phyloP scores from a whole-genome alignment of 2,888 invertebrate species.

The Pogonocherus hispidulus region DNA sequence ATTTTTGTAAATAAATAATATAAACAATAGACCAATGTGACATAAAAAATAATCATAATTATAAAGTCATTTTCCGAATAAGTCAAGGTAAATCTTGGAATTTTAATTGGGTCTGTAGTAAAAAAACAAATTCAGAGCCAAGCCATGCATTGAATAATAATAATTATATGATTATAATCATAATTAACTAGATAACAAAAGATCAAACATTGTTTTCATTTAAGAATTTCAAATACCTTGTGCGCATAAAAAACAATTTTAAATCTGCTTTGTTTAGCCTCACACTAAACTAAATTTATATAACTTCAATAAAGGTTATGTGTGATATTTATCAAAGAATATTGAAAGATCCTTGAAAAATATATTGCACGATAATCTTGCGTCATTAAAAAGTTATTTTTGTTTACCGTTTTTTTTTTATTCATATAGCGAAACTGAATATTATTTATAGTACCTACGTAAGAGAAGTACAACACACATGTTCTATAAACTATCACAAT shows the following conservation, averaged over 20 bases:
- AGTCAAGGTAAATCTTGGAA: neutral
- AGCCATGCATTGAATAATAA: neutral
- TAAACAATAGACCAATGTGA: neutral
- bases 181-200: neutral
- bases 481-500: no score
- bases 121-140: neutral
- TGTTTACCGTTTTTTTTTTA: neutral
- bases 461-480: no score
- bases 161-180: conserved; percentile 4
- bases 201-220: neutral
- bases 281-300: neutral
- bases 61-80: neutral
- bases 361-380: conserved; percentile 1
- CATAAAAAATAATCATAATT: neutral
- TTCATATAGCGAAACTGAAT: neutral
- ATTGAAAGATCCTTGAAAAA: conserved; percentile 1
- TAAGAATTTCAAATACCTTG: no score
- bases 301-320: neutral
- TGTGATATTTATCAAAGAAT: neutral
- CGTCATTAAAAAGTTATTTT: neutral
- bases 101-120: conserved; percentile 3
- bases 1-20: neutral
- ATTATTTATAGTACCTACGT: neutral
- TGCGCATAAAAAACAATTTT: no score
- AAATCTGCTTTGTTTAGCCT: no score